Evolutionary conservation across 2,113 vertebrate genomes (phyloP).

Genomic region (Chaetura pelagica): DNA sequence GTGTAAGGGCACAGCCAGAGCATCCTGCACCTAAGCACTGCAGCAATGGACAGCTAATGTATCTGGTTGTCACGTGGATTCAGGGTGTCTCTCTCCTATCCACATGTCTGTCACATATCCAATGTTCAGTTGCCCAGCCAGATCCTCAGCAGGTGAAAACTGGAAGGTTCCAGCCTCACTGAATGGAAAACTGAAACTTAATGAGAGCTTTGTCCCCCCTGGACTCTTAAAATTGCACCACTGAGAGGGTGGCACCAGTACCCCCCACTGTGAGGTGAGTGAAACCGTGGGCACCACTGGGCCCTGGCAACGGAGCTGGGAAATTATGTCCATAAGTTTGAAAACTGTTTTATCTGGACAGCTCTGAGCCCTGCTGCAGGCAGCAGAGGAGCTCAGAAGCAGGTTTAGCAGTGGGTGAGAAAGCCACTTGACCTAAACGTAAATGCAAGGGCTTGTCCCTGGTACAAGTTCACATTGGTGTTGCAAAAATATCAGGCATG

Average conservation of each 20-base stretch:
- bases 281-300: background rate
- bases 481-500: background rate
- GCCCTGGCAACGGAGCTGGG: background rate
- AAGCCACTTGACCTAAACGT: background rate
- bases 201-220: background rate
- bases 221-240: background rate
- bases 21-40: background rate
- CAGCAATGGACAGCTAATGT: background rate
- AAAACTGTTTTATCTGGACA: background rate
- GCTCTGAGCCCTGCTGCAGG: background rate
- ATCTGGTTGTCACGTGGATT: background rate
- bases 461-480: background rate
- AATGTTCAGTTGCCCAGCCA: background rate
- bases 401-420: background rate
- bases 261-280: background rate
- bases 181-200: background rate
- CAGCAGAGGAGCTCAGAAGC: background rate
- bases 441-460: background rate
- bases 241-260: background rate
- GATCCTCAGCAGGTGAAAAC: background rate
- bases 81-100: background rate
- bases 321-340: background rate
- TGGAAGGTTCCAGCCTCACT: background rate
- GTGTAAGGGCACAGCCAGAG: background rate
- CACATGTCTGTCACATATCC: no score